phyloP scores from a whole-genome alignment of 2,797 vertebrate genomes.

The Trichosurus vulpecula region DNA sequence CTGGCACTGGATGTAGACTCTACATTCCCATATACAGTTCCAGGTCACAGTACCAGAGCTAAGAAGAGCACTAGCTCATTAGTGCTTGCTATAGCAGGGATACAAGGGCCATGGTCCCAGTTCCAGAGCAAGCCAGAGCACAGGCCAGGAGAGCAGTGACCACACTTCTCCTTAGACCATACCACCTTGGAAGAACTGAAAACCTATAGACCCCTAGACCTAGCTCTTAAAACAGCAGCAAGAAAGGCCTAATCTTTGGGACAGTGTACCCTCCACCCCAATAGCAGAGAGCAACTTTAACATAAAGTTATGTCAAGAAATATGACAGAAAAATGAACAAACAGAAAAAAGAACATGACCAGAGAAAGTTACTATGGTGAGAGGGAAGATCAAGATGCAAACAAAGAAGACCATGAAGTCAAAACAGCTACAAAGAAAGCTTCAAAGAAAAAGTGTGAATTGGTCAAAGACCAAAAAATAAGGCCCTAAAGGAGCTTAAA shows the following conservation, averaged over 20 bases:
- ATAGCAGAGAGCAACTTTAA: background rate
- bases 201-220: background rate
- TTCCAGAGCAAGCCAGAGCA: background rate
- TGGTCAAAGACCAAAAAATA: background rate
- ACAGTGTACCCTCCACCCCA: background rate
- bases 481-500: background rate
- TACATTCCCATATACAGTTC: background rate
- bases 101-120: background rate
- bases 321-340: background rate
- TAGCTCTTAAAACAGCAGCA: background rate
- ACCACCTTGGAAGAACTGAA: background rate
- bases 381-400: background rate
- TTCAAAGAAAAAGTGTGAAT: background rate
- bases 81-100: background rate
- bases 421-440: background rate
- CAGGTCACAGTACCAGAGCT: background rate
- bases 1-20: background rate
- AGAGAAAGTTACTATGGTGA: background rate
- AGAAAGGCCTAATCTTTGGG: background rate
- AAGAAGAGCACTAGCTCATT: background rate
- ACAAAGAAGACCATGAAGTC: background rate
- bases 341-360: background rate
- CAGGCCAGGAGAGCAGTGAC: background rate
- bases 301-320: background rate
- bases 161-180: background rate